These are phyloP conservation scores for Trachelus tabidus DNA, from an alignment of 2,888 invertebrate genomes.

Conservation along the genomic window DNA sequence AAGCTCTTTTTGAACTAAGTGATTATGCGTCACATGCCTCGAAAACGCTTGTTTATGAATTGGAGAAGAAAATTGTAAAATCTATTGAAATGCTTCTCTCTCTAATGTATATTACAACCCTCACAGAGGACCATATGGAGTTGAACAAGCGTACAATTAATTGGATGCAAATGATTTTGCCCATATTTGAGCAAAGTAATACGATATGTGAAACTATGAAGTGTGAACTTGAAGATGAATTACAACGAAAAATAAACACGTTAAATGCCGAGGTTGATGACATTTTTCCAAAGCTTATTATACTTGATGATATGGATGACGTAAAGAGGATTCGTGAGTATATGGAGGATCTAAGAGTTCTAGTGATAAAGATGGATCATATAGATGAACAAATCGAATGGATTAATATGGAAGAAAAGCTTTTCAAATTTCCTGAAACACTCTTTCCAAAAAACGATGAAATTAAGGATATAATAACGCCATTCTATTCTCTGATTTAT, in stretches of 20 bases:
- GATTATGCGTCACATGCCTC: constrained; percentile 69
- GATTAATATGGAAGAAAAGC: constrained; percentile 71
- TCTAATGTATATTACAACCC: constrained; percentile 66
- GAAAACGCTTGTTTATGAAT: constrained; percentile 63
- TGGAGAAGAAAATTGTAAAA: constrained; percentile 65
- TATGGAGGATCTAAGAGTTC: constrained; percentile 64
- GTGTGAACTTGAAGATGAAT: constrained; percentile 69
- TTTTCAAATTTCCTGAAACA: constrained; percentile 71
- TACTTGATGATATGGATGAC: constrained; percentile 71
- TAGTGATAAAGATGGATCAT: constrained; percentile 67
- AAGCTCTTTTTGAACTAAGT: constrained; percentile 69
- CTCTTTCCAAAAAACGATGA: constrained; percentile 70
- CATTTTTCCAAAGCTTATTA: constrained; percentile 67
- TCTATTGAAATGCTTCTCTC: constrained; percentile 56
- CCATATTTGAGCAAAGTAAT: constrained; percentile 69
- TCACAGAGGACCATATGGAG: constrained; percentile 67
- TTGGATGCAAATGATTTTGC: constrained; percentile 69
- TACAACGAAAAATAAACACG: constrained; percentile 67
- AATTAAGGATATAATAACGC: constrained; percentile 60
- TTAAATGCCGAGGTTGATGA: constrained; percentile 68
- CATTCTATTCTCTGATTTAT: constrained; percentile 61
- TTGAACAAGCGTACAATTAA: constrained; percentile 68
- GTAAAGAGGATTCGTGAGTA: constrained; percentile 69
- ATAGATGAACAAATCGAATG: constrained; percentile 67
- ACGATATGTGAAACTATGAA: constrained; percentile 69